Evolutionary conservation across 2,888 invertebrate species (phyloP).

Genomic region (Clusia tigrina): DNA sequence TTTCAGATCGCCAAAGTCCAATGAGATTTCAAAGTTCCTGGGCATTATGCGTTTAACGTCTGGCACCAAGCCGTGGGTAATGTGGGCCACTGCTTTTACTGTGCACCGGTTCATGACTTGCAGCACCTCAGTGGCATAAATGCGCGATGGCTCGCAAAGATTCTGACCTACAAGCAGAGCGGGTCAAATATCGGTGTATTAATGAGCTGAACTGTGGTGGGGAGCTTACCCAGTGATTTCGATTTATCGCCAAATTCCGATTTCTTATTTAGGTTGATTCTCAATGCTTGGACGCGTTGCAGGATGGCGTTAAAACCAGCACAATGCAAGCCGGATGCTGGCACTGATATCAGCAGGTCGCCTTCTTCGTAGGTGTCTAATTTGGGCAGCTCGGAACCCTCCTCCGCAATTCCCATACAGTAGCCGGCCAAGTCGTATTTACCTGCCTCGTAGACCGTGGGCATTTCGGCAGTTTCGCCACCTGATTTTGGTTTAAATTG

Average conservation of each 20-base stretch:
- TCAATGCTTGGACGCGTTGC: constrained; percentile 75
- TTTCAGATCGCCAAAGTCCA: constrained; percentile 77
- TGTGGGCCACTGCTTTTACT: constrained; percentile 90
- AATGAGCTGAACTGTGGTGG: constrained; percentile 2
- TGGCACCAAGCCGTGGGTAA: constrained; percentile 90
- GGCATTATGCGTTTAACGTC: constrained; percentile 89
- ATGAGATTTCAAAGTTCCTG: constrained; percentile 69
- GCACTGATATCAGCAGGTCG: constrained; percentile 84
- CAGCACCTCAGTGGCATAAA: constrained; percentile 82
- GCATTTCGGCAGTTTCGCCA: constrained; percentile 98
- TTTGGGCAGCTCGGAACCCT: constrained; percentile 74
- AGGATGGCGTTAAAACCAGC: constrained; percentile 93
- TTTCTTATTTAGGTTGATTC: constrained; percentile 69
- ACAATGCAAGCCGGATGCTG: constrained; percentile 92
- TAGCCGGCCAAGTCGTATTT: constrained; percentile 98
- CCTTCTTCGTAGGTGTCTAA: constrained; percentile 72
- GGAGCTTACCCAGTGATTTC: constrained; percentile 69
- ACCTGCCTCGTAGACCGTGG: constrained; percentile 85
- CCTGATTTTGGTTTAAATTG: constrained; percentile 60
- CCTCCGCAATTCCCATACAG: constrained; percentile 91
- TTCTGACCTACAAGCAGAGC: too few relatives aligned
- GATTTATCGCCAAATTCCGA: constrained; percentile 69
- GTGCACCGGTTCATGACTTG: constrained; percentile 72
- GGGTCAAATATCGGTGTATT: neutral
- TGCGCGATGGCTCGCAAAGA: constrained; percentile 83